Percentiles rank a stretch among this genome's conserved stretches.
Evolutionary conservation across 2,797 vertebrate genomes (phyloP).

Genomic region (Karalla daura): DNA sequence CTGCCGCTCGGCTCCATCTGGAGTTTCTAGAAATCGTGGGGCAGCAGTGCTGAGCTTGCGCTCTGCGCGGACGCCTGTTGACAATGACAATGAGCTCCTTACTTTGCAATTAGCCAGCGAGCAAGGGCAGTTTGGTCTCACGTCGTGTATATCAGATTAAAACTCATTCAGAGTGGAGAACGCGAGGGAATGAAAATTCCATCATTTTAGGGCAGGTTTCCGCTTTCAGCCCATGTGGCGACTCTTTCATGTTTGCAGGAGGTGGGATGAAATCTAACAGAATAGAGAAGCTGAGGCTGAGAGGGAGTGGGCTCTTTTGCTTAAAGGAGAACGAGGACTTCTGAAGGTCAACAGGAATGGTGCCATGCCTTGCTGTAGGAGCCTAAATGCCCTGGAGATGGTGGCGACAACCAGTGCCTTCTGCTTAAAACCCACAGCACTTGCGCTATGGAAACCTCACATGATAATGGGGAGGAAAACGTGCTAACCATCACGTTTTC

Average conservation of each 20-base stretch:
- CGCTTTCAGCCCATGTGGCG: not conserved
- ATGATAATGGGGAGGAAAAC: slow-evolving; percentile 15
- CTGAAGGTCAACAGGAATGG: slow-evolving; percentile 69
- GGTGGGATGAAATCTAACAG: slow-evolving; percentile 25
- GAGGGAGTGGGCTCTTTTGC: slow-evolving; percentile 9
- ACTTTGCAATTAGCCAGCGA: slow-evolving; percentile 40
- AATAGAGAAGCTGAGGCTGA: not conserved
- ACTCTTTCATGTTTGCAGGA: not conserved
- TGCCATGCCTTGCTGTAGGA: slow-evolving; percentile 52
- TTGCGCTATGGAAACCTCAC: slow-evolving; percentile 11
- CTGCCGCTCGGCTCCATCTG: slow-evolving; percentile 72
- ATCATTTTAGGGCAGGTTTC: slow-evolving; percentile 1
- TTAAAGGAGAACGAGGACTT: slow-evolving; percentile 52
- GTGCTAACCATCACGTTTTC: slow-evolving; percentile 43
- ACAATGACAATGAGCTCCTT: slow-evolving; percentile 60
- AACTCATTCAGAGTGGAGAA: not conserved
- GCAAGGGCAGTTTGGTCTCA: slow-evolving; percentile 29
- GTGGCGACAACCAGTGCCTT: slow-evolving; percentile 24
- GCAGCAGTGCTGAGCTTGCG: slow-evolving; percentile 65
- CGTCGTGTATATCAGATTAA: slow-evolving; percentile 15
- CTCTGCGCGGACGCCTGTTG: slow-evolving; percentile 43
- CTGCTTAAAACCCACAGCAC: slow-evolving; percentile 24
- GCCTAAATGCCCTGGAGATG: slow-evolving; percentile 50
- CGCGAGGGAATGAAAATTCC: not conserved
- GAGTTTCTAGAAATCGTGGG: slow-evolving; percentile 49